These are phyloP conservation scores for Actinostola sp. DNA, from an alignment of 92 coral and sea anemone species.

Conservation along the genomic window DNA sequence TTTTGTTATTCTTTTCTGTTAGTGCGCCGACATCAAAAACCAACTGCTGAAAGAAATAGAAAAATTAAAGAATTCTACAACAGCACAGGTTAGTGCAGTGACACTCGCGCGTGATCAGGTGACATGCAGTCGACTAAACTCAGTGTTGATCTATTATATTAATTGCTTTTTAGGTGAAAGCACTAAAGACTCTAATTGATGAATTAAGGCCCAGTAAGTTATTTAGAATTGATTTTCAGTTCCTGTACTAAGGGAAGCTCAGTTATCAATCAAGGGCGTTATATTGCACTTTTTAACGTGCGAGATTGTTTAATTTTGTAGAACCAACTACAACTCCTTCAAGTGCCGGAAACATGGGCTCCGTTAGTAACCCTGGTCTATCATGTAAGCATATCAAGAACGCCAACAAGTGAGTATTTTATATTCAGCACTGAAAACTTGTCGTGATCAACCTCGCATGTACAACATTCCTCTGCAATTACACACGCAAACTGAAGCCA, in stretches of 20 bases:
- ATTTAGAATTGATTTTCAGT: too few relatives aligned
- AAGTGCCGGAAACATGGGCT: conserved; percentile 7
- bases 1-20: not conserved
- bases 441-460: too few relatives aligned
- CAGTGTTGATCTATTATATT: not conserved
- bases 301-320: not conserved
- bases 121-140: not conserved
- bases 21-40: conserved; percentile 19
- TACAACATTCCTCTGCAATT: too few relatives aligned
- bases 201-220: conserved; percentile 7
- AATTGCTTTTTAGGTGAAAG: not conserved
- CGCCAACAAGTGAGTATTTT: conserved; percentile 1
- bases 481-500: too few relatives aligned
- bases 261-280: too few relatives aligned
- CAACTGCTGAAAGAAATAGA: conserved; percentile 20
- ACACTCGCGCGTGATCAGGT: not conserved
- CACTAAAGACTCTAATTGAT: not conserved
- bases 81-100: not conserved
- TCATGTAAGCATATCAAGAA: conserved; percentile 30
- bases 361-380: conserved; percentile 9
- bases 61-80: not conserved
- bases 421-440: not conserved
- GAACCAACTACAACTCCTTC: conserved; percentile 12
- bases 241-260: too few relatives aligned
- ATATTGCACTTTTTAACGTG: not conserved